These are phyloP conservation scores for Apamea crenata DNA, from an alignment of 2,888 invertebrate genomes.

Conservation along the genomic window DNA sequence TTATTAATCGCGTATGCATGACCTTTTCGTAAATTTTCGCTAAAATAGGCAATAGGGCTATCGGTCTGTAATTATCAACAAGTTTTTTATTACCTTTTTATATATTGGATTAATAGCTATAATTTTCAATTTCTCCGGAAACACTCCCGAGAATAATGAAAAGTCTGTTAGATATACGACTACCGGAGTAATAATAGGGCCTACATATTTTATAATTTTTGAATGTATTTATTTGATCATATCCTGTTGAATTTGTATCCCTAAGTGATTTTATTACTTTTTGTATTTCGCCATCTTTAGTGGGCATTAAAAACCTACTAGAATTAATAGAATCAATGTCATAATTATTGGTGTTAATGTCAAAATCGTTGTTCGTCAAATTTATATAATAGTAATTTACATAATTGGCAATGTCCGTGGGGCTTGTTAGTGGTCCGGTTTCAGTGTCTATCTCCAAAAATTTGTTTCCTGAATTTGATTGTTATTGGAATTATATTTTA, in stretches of 20 bases:
- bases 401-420: slow-evolving; percentile 3
- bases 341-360: not conserved
- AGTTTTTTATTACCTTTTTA: too few species aligned
- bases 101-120: too few species aligned
- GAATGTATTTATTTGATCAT: slow-evolving; percentile 1
- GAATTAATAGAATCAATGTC: not conserved
- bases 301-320: slow-evolving; percentile 3
- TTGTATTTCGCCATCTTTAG: too few species aligned
- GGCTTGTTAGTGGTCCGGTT: not conserved
- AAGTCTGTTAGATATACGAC: not conserved
- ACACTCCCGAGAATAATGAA: too few species aligned
- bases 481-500: slow-evolving; percentile 3
- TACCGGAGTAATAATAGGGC: slow-evolving; percentile 2
- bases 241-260: slow-evolving; percentile 14
- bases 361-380: not conserved
- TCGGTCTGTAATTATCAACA: too few species aligned
- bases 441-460: not conserved
- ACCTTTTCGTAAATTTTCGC: too few species aligned
- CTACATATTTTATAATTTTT: slow-evolving; percentile 2
- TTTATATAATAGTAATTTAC: slow-evolving; percentile 1
- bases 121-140: too few species aligned
- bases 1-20: too few species aligned
- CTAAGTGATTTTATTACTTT: slow-evolving; percentile 13
- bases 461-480: not conserved
- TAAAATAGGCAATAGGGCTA: too few species aligned